Percentiles rank a stretch among this genome's conserved stretches.
phyloP scores from a whole-genome alignment of 2,888 invertebrate species.

The Pyrochroa serraticornis region DNA sequence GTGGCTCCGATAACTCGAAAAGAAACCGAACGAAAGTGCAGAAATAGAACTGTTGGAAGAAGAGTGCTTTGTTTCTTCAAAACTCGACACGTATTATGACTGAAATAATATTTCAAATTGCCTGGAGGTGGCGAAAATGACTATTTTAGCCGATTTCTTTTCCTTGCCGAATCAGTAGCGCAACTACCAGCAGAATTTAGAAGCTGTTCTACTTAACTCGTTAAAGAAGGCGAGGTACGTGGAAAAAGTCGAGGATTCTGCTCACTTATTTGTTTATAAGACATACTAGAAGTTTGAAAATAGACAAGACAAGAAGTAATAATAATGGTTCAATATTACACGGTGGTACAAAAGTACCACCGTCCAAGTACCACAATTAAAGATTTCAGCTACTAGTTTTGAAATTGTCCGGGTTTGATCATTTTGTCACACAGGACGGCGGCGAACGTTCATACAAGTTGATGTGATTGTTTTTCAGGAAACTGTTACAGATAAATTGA shows the following conservation, averaged over 20 bases:
- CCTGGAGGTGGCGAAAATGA: background rate
- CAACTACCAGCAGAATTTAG: background rate
- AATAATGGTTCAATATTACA: no score
- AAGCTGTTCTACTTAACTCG: no score
- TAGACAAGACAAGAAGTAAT: no score
- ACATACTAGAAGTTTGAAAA: no score
- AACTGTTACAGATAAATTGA: background rate
- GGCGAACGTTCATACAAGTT: background rate
- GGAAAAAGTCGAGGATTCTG: no score
- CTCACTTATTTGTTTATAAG: no score
- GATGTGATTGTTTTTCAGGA: conserved; percentile 3
- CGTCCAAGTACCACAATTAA: no score
- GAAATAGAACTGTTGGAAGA: conserved; percentile 13
- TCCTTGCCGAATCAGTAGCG: background rate
- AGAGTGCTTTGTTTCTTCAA: conserved; percentile 10
- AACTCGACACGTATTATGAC: conserved; percentile 10
- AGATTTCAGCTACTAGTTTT: no score
- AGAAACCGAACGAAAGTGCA: background rate
- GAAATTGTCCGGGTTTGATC: background rate
- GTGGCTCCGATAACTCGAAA: conserved; percentile 6
- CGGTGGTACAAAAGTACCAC: no score
- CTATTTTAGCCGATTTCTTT: background rate
- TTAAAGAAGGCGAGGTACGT: no score
- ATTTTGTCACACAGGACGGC: background rate
- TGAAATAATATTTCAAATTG: conserved; percentile 8